These are phyloP conservation scores for Cinclus mexicanus DNA, from an alignment of 2,113 vertebrate species.

Conservation along the genomic window DNA sequence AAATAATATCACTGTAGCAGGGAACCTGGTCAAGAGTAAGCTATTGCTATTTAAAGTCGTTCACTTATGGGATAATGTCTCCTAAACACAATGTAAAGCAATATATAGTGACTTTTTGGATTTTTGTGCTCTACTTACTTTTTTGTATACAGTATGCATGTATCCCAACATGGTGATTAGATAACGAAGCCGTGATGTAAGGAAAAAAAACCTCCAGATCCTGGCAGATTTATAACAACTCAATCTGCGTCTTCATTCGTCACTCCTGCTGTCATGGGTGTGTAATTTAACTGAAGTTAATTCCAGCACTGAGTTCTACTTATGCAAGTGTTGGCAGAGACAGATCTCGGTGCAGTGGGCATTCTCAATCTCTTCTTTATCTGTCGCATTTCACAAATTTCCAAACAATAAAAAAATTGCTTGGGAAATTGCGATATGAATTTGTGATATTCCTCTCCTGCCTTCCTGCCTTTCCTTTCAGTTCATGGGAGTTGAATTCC, in stretches of 20 bases:
- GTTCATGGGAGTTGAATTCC: background rate
- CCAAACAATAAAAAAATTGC: background rate
- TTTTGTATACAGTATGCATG: background rate
- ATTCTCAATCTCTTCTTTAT: background rate
- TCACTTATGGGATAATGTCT: background rate
- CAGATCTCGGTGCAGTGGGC: background rate
- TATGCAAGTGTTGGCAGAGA: background rate
- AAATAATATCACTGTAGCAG: background rate
- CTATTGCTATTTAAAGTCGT: background rate
- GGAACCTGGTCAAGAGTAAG: constrained; percentile 8
- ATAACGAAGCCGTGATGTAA: background rate
- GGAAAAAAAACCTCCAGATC: background rate
- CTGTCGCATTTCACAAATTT: constrained; percentile 17
- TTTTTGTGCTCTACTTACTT: background rate
- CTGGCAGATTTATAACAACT: constrained; percentile 9
- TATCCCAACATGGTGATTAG: background rate
- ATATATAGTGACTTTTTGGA: background rate
- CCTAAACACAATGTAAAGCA: background rate
- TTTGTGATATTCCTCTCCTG: background rate
- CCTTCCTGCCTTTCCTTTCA: background rate
- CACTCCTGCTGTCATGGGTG: background rate
- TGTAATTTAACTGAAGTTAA: background rate
- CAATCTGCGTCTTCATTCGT: background rate
- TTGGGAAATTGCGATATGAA: background rate
- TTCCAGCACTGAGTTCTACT: background rate